phyloP scores from a whole-genome alignment of 2,888 invertebrate species.

The Amiota mariae region DNA sequence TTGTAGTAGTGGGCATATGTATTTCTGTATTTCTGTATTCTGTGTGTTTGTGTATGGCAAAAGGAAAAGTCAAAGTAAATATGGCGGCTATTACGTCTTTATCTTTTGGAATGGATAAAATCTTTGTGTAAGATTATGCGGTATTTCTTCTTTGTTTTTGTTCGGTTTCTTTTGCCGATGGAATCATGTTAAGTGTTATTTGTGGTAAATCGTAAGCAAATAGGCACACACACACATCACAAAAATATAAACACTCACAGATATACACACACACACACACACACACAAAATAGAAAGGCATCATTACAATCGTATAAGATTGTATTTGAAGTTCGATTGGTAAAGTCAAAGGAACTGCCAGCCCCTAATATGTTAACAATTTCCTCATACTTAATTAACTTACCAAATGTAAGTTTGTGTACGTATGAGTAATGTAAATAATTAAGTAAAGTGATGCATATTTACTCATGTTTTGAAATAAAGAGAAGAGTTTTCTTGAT shows the following conservation, averaged over 20 bases:
- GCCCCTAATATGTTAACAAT: not conserved
- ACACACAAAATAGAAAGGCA: not conserved
- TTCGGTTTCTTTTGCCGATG: too few species aligned
- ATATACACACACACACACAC: too few species aligned
- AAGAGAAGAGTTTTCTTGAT: not conserved
- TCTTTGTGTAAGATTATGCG: not conserved
- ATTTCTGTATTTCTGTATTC: too few species aligned
- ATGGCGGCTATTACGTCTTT: constrained; percentile 8
- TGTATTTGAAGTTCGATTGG: too few species aligned
- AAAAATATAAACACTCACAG: too few species aligned
- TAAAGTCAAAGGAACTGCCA: too few species aligned
- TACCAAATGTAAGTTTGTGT: constrained; percentile 8
- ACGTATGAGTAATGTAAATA: constrained; percentile 11
- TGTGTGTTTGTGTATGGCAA: not conserved
- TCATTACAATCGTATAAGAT: too few species aligned
- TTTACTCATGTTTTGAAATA: not conserved
- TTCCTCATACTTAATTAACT: constrained; percentile 8
- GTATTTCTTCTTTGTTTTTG: not conserved
- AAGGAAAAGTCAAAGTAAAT: not conserved
- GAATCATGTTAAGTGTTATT: not conserved
- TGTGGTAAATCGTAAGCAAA: not conserved
- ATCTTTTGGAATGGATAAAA: not conserved
- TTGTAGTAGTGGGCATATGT: not conserved
- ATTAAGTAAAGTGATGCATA: constrained; percentile 2
- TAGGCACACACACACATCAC: not conserved